Base-by-base conservation (phyloP, 2,888 invertebrate genomes). In the Dryobota labecula region DNA sequence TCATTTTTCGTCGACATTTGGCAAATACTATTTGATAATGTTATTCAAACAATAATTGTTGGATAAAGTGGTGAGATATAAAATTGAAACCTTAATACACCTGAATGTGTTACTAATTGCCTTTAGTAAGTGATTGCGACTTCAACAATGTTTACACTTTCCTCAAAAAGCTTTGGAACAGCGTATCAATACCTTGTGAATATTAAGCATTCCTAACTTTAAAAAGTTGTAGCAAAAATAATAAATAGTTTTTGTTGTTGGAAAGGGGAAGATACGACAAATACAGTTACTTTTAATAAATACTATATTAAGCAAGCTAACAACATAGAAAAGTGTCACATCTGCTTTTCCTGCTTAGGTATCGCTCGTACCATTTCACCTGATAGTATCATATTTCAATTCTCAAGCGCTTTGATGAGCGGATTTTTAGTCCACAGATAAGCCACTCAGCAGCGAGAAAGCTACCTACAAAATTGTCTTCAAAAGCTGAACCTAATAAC, bases 151-250 rank as follows among this genome's bases (percentile, higher is more conserved):
- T 47, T 30, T 30, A 47, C 15, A 61, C 9, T 49, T 47, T 49
- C 49, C 47, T 61, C 49, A 61, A 61, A 27, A 30, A 27, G 13
- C n/a, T 61, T 61, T 49, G 15, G 15, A 61, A 47, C 61, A 61
- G 43, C n/a, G 47, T 30, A 30, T 61, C 30, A 9, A 70, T 7
- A 38, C 18, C 24, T 47, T 47, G 38, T 70, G 24, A n/a, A 62
- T 67, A 45, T n/a, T 45, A 45, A 53, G 41, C 30, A n/a, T 30
- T 66, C 41, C 9, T 41, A 33, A 51, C 20, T 36, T 18, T 20
- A 49, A 1, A n/a, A 60, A 45, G 4, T 20, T 27, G 24, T 20
- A 45, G 2, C 36, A 49, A 24, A 38, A 27, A 61, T 6, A 61
- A 27, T n/a, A 47, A 56, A n/a, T 33, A 15, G n/a, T 8, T 33